Percentiles rank a stretch among this genome's conserved stretches.
Conservation (phyloP, 92 coral and sea anemone species). For the Epizoanthus illoricatus region DNA sequence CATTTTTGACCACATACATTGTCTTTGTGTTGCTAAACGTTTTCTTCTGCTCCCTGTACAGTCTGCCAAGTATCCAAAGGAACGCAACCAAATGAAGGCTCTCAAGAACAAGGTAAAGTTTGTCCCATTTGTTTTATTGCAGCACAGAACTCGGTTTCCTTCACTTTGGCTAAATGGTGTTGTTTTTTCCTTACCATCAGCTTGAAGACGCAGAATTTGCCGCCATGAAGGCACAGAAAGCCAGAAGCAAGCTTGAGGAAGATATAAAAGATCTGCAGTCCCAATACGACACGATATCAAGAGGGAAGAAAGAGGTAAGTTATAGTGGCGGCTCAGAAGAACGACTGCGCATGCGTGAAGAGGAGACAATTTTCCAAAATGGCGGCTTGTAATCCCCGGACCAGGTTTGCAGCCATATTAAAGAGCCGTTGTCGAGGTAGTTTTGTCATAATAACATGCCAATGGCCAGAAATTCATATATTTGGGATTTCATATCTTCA, state of each 20-base stretch:
- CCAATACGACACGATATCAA: slow-evolving; percentile 70
- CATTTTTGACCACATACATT: not conserved
- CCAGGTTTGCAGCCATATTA: too few species aligned
- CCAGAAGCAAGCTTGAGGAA: slow-evolving; percentile 86
- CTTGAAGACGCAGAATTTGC: slow-evolving; percentile 89
- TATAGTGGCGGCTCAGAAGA: not conserved
- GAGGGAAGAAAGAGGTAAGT: slow-evolving; percentile 81
- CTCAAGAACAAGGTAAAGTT: slow-evolving; percentile 76
- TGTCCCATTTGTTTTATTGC: not conserved
- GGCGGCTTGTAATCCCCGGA: too few species aligned
- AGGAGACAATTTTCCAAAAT: not conserved
- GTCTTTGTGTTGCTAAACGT: not conserved
- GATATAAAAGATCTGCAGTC: slow-evolving; percentile 84
- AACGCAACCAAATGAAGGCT: slow-evolving; percentile 78
- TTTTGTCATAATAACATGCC: not conserved
- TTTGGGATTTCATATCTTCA: not conserved
- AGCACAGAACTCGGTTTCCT: not conserved
- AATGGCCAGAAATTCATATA: not conserved
- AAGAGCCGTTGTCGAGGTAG: too few species aligned
- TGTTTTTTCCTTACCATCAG: slow-evolving; percentile 25
- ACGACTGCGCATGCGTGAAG: not conserved
- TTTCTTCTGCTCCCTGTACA: slow-evolving; percentile 21
- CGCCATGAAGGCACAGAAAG: slow-evolving; percentile 71
- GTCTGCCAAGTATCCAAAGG: slow-evolving; percentile 77
- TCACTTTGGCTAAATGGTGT: not conserved